Conservation (phyloP, 1,140 invertebrate species). For the Drosophila nigromelanica region DNA sequence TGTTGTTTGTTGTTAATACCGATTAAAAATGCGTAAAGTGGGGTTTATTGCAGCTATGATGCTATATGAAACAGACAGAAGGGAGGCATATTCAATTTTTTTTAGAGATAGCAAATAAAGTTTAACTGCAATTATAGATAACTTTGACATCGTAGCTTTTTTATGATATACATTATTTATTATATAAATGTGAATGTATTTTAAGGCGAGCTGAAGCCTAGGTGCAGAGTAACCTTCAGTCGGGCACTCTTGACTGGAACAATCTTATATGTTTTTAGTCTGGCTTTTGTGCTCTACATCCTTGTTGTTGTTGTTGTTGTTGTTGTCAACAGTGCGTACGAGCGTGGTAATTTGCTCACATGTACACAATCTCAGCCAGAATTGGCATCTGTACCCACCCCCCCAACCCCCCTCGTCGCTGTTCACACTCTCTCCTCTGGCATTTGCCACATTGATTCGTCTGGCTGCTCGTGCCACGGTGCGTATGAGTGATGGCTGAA, state of each 20-base stretch:
- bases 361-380: constrained; percentile 44
- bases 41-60: neutral
- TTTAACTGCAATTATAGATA: too few species aligned
- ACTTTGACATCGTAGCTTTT: too few species aligned
- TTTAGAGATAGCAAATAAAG: too few species aligned
- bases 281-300: neutral
- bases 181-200: too few species aligned
- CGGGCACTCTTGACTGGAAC: neutral
- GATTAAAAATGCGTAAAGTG: neutral
- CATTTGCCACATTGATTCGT: neutral
- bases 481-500: constrained; percentile 77
- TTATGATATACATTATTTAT: too few species aligned
- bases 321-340: constrained; percentile 65
- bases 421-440: neutral
- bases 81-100: too few species aligned
- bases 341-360: constrained; percentile 66
- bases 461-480: constrained; percentile 20
- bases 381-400: neutral
- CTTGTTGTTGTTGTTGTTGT: constrained; percentile 24
- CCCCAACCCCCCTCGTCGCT: neutral
- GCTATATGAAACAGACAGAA: too few species aligned
- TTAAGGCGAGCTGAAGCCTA: neutral
- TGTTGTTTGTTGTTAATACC: constrained; percentile 48
- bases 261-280: neutral
- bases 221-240: neutral